A percentile compares a stretch with the other conserved stretches of the same genome.
Conservation (phyloP, 2,797 vertebrate species). For the Uromys caudimaculatus region DNA sequence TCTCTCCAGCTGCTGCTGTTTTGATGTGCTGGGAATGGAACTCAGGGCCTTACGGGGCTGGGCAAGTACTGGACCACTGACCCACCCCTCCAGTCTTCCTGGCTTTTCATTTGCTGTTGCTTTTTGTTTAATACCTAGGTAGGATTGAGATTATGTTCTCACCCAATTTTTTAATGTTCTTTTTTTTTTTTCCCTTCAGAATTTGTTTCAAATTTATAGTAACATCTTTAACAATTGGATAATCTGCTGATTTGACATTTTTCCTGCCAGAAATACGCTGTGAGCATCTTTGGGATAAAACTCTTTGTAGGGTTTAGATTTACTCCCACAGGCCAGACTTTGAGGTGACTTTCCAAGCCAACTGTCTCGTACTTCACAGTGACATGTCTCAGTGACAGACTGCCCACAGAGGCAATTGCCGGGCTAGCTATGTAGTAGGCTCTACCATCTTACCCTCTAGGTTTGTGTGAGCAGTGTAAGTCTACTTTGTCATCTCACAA, state of each 20-base stretch:
- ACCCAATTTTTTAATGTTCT: neutral
- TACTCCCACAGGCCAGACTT: neutral
- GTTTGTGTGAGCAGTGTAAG: neutral
- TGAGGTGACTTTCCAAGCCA: neutral
- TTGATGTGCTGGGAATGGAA: neutral
- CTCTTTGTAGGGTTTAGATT: slow-evolving; percentile 24
- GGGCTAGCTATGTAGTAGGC: neutral
- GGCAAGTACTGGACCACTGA: neutral
- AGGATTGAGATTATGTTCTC: neutral
- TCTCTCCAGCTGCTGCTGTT: too few species aligned
- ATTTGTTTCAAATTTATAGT: neutral
- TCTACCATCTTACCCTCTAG: too few species aligned
- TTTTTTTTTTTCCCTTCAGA: neutral
- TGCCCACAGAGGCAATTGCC: too few species aligned
- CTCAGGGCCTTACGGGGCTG: neutral
- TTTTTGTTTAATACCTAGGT: neutral
- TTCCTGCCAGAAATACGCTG: neutral
- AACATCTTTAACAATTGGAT: neutral
- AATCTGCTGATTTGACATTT: neutral
- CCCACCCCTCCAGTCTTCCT: neutral
- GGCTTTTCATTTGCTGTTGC: neutral
- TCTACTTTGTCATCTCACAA: neutral
- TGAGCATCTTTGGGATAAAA: neutral
- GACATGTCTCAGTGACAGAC: neutral
- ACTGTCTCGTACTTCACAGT: neutral